Percentiles rank a stretch among this genome's conserved stretches.
Evolutionary conservation across 2,113 vertebrate genomes (phyloP).

Genomic region (Lathamus discolor): DNA sequence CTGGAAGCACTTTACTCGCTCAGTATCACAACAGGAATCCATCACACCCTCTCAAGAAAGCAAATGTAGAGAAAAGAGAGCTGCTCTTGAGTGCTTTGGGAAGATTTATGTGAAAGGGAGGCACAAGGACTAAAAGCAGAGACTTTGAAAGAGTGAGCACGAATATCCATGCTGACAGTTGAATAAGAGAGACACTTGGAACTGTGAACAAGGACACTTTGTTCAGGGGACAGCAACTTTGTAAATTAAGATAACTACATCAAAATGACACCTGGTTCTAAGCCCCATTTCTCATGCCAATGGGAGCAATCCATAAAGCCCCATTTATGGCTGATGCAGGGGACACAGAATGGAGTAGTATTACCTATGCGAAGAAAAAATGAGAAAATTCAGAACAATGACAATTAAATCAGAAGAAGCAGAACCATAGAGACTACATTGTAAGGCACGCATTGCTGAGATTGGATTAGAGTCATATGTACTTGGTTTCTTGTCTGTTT

Average conservation of each 20-base stretch:
- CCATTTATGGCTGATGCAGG: not conserved
- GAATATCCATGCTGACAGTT: not conserved
- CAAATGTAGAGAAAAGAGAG: not conserved
- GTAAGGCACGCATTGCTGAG: not conserved
- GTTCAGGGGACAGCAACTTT: conserved; percentile 18
- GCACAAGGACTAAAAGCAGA: conserved; percentile 10
- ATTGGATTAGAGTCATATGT: not conserved
- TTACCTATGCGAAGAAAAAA: not conserved
- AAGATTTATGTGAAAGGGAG: conserved; percentile 39
- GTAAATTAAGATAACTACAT: conserved; percentile 14
- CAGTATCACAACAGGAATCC: not conserved
- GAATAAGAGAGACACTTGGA: not conserved
- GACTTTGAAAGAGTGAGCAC: not conserved
- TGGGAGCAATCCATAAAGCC: not conserved
- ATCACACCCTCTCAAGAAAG: not conserved
- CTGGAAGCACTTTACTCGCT: not conserved
- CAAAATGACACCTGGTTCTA: conserved; percentile 6
- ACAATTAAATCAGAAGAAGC: not conserved
- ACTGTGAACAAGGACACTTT: not conserved
- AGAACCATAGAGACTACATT: not conserved
- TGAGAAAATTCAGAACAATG: not conserved
- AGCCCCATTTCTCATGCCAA: conserved; percentile 15
- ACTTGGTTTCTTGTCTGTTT: not conserved
- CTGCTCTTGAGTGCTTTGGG: not conserved
- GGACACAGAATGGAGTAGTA: not conserved